Base-by-base conservation (phyloP, 2,888 invertebrate species). In the Lutraria lutraria region DNA sequence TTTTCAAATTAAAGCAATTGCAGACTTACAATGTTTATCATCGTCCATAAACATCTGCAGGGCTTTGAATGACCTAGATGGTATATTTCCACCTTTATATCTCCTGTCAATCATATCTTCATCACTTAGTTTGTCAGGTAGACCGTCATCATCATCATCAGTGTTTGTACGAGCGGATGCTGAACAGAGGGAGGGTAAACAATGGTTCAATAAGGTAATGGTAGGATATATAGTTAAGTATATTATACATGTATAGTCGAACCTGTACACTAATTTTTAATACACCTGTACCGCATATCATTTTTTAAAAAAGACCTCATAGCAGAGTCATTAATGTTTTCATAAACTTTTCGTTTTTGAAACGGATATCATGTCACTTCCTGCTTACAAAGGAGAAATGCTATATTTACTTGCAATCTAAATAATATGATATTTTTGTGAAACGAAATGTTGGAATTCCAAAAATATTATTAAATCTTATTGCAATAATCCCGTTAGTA, bases 31-130 rank as follows among this genome's bases (percentile, higher is more conserved):
- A 79, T 56, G 84, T 68, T 92, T 91, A 43, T 94, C 94, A 72
- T 94, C 93, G 34, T 94, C 95, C 31, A 95, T 93, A 52, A 93
- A 93, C 92, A 93, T 94, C 93, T 98, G 98, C 87, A 98, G 97
- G 95, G 98, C 98, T 96, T 97, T 98, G 97, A 98, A 98, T 72
- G 98, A 98, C 96, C 98, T 97, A 92, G 98, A 98, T 86, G 98
- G 98, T 96, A 98, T 98, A 93, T 98, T 97, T 95, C 98, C 98
- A 87, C 98, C 98, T 85, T 93, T 96, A 93, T 96, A 97, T 84
- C 96, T 94, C 81, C 94, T 95, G 91, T 96, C 96, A 10, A 94
- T 94, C 84, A 96, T 93, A 68, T 95, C 95, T 19, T 96, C 96
- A 8, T 95, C 94, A 68, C 90, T 92, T 68, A 95, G 90, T n/a